Conservation (phyloP, 1,140 invertebrate genomes). For the Microplitis demolitor region DNA sequence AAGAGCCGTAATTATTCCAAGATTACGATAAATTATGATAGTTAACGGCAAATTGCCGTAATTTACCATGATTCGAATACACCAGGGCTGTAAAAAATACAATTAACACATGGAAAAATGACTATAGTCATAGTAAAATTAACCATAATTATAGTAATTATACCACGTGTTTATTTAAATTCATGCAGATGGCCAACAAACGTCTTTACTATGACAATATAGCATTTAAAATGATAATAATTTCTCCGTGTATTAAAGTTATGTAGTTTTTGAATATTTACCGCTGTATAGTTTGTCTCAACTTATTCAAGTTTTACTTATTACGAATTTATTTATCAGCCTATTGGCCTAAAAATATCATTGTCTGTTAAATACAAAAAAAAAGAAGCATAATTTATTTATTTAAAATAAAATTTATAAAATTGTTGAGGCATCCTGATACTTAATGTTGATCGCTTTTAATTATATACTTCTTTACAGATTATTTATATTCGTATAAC, state of each 20-base stretch:
- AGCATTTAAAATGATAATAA: not conserved
- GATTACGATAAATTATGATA: no score
- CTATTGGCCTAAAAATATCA: not conserved
- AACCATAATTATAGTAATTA: no score
- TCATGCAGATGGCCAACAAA: no score
- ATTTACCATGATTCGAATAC: no score
- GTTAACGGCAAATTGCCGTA: no score
- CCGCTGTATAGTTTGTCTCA: slow-evolving; percentile 1
- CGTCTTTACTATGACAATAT: not conserved
- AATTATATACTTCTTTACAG: not conserved
- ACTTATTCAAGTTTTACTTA: not conserved
- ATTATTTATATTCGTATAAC: not conserved
- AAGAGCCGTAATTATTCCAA: no score
- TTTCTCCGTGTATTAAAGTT: not conserved
- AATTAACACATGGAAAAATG: no score
- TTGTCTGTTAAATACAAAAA: not conserved
- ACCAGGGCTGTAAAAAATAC: no score
- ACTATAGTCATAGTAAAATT: no score
- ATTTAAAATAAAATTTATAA: not conserved
- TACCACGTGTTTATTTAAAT: no score
- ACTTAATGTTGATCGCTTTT: slow-evolving; percentile 1
- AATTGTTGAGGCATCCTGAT: not conserved
- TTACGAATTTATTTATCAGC: not conserved
- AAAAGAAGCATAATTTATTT: not conserved
- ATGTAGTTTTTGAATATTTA: slow-evolving; percentile 15